Evolutionary conservation across 1,140 invertebrate species (phyloP).

Genomic region (Apocrypta bakeri): DNA sequence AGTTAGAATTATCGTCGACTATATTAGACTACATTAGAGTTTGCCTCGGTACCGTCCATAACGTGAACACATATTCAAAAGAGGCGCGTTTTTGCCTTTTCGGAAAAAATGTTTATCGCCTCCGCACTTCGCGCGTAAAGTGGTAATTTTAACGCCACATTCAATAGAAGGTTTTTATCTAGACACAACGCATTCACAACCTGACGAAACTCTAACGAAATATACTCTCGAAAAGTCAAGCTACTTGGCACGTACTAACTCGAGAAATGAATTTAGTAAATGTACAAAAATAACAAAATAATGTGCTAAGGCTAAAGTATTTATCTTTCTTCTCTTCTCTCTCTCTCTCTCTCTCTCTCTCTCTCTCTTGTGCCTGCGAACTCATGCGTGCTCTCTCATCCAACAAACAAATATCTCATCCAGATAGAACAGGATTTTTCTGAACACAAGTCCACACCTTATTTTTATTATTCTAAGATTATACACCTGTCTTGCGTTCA

Average conservation of each 20-base stretch:
- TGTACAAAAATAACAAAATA: background rate
- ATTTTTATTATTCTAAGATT: too few relatives aligned
- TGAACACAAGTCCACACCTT: background rate
- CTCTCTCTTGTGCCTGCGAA: background rate
- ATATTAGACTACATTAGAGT: too few relatives aligned
- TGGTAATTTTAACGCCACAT: background rate
- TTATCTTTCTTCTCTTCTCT: background rate
- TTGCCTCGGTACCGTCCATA: too few relatives aligned
- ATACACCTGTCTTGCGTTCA: too few relatives aligned
- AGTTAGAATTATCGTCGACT: too few relatives aligned
- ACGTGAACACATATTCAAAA: too few relatives aligned
- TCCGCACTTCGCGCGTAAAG: background rate
- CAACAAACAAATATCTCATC: background rate
- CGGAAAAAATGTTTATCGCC: background rate
- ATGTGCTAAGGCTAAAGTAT: background rate
- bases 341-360: background rate
- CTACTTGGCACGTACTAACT: too few relatives aligned
- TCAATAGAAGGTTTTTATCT: background rate
- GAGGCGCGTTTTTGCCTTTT: background rate
- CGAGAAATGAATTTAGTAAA: background rate
- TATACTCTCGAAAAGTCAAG: too few relatives aligned
- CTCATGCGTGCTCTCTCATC: too few relatives aligned
- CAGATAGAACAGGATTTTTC: conserved; percentile 21
- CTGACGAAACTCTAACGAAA: too few relatives aligned
- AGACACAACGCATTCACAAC: background rate